These are phyloP conservation scores for Cephus spinipes DNA, from an alignment of 2,888 invertebrate species.

Conservation along the genomic window DNA sequence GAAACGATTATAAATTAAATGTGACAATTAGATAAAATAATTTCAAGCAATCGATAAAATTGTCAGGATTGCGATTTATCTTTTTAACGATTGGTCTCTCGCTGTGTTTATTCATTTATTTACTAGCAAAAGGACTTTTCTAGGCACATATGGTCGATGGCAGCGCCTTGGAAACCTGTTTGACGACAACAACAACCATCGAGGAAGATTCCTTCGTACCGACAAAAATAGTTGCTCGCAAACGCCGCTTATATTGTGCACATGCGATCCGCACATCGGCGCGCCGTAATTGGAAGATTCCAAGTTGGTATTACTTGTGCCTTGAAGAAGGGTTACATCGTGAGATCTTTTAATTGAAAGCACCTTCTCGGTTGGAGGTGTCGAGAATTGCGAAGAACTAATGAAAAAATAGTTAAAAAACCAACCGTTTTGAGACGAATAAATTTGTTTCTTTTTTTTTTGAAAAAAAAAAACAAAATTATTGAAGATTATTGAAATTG, in stretches of 20 bases:
- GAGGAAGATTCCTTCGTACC: conserved; percentile 16
- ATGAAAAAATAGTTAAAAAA: not conserved
- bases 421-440: not conserved
- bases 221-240: not conserved
- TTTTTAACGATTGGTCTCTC: not conserved
- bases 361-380: not conserved
- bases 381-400: not conserved
- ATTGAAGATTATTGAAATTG: no score
- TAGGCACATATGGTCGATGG: not conserved
- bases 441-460: not conserved
- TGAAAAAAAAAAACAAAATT: no score
- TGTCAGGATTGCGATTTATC: not conserved
- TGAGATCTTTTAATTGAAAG: not conserved
- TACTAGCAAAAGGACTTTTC: not conserved
- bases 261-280: not conserved
- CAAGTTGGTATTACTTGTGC: not conserved
- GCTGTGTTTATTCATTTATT: not conserved
- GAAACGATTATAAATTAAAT: conserved; percentile 11
- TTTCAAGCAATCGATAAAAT: conserved; percentile 10
- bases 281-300: not conserved
- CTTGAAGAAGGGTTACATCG: not conserved
- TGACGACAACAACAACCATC: conserved; percentile 50
- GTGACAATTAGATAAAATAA: not conserved
- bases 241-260: not conserved
- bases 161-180: conserved; percentile 49